phyloP scores from a whole-genome alignment of 1,140 invertebrate genomes.

The Drosophila lowei region DNA sequence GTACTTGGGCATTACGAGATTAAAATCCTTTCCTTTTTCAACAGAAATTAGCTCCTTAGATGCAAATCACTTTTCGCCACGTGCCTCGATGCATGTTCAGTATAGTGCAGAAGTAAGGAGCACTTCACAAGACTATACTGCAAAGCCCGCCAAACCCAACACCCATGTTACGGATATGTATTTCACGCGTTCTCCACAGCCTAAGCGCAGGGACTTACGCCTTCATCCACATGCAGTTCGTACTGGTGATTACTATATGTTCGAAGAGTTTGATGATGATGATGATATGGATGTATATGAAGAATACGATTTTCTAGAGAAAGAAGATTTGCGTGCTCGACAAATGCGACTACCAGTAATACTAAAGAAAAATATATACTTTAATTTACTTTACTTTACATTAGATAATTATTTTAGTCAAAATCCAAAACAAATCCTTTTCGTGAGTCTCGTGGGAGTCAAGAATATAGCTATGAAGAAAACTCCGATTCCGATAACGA shows the following conservation, averaged over 20 bases:
- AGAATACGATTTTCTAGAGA: conserved; percentile 65
- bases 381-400: neutral
- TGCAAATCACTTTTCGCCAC: too few species aligned
- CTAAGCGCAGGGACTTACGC: conserved; percentile 45
- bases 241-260: conserved; percentile 69
- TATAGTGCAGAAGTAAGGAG: too few species aligned
- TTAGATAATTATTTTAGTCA: conserved; percentile 10
- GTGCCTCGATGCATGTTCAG: too few species aligned
- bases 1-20: too few species aligned
- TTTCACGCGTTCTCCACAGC: conserved; percentile 16
- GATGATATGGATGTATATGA: conserved; percentile 53
- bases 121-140: too few species aligned
- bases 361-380: neutral
- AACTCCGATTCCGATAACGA: conserved; percentile 50
- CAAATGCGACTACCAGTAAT: conserved; percentile 39
- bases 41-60: too few species aligned
- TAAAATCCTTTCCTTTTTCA: too few species aligned
- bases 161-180: conserved; percentile 24
- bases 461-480: neutral
- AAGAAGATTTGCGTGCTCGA: conserved; percentile 44
- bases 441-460: conserved; percentile 4
- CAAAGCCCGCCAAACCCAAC: too few species aligned
- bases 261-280: conserved; percentile 49
- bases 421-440: conserved; percentile 9
- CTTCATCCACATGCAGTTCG: conserved; percentile 60